A percentile compares a stretch with the other conserved stretches of the same genome.
phyloP scores from a whole-genome alignment of 2,888 invertebrate species.

The Ornithoptera priamus region DNA sequence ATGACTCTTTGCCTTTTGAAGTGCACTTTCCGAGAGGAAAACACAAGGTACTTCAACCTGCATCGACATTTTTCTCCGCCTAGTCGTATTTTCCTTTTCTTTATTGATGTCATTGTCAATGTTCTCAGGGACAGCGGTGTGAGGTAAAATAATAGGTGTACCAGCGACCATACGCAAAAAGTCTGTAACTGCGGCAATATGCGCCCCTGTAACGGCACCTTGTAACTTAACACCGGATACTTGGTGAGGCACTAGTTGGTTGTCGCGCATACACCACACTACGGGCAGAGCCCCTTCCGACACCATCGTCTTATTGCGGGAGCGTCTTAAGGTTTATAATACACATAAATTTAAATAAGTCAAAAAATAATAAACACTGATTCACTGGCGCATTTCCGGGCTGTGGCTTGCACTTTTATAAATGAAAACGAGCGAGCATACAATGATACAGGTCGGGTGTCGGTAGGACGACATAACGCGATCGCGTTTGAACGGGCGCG shows the following conservation, averaged over 20 bases:
- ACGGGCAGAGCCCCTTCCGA: conserved; percentile 82
- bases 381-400: conserved; percentile 65
- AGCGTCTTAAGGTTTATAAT: conserved; percentile 22
- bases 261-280: conserved; percentile 85
- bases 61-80: conserved; percentile 76
- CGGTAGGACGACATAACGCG: conserved; percentile 68
- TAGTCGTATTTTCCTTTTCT: conserved; percentile 66
- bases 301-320: conserved; percentile 75
- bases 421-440: conserved; percentile 57
- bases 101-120: conserved; percentile 69
- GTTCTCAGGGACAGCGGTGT: conserved; percentile 64
- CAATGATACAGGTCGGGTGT: conserved; percentile 61
- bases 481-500: conserved; percentile 51
- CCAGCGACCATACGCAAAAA: conserved; percentile 83
- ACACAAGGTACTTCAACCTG: conserved; percentile 79
- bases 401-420: conserved; percentile 60
- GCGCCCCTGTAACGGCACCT: conserved; percentile 83
- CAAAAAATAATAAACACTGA: conserved; percentile 24
- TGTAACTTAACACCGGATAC: conserved; percentile 84
- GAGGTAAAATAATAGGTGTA: conserved; percentile 81
- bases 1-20: conserved; percentile 71
- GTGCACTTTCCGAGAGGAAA: conserved; percentile 73
- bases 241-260: conserved; percentile 84
- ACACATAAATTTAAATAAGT: conserved; percentile 26
- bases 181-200: conserved; percentile 83